Evolutionary conservation across 2,888 invertebrate genomes (phyloP).

Genomic region (Epinotia nisella): DNA sequence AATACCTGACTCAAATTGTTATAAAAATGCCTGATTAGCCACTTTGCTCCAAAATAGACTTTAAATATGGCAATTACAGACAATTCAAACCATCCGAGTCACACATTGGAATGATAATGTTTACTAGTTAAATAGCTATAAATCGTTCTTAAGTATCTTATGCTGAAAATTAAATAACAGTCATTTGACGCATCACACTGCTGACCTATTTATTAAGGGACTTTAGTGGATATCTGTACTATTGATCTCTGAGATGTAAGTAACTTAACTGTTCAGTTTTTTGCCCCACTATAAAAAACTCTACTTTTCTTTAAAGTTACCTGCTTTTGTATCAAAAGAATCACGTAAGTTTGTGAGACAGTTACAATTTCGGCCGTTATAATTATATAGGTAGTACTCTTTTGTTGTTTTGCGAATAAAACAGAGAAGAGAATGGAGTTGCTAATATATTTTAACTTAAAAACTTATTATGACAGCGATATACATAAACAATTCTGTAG

Average conservation of each 20-base stretch:
- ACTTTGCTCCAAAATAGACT: conserved; percentile 22
- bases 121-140: conserved; percentile 79
- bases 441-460: conserved; percentile 28
- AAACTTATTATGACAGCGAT: not conserved
- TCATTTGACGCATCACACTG: conserved; percentile 62
- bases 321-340: conserved; percentile 77
- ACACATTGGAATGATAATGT: conserved; percentile 55
- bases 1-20: not conserved
- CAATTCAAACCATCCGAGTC: conserved; percentile 53
- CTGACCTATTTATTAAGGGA: conserved; percentile 81
- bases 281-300: conserved; percentile 66
- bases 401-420: conserved; percentile 65
- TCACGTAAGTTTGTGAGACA: conserved; percentile 76
- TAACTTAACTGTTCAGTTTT: conserved; percentile 67
- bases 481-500: no score
- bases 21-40: conserved; percentile 5
- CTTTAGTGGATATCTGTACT: conserved; percentile 61
- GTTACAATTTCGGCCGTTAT: conserved; percentile 84
- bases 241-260: conserved; percentile 65
- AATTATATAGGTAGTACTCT: conserved; percentile 84
- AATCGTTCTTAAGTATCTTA: conserved; percentile 65
- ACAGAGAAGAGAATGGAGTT: conserved; percentile 59
- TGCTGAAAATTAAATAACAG: conserved; percentile 76
- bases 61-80: conserved; percentile 50
- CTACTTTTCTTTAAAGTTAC: conserved; percentile 76